Evolutionary conservation across 2,888 invertebrate species (phyloP), one percentile per base, ranked within the genome.

Genomic region (Aphidius colemani): DNA sequence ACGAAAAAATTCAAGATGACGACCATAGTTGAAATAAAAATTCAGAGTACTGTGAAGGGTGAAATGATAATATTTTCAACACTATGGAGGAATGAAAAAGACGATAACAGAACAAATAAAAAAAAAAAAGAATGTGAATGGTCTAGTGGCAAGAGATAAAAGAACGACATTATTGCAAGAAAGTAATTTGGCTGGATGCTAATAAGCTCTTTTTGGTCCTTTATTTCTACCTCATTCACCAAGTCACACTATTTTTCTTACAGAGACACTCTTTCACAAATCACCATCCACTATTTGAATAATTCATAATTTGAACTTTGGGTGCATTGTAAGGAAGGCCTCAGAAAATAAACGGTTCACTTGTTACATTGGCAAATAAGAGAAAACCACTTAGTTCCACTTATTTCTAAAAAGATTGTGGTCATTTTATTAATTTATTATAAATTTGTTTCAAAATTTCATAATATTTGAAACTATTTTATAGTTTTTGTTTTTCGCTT

Each of bases 161-260:
- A 72, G 72, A 71, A 73, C 67, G 72, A 73, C 72, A 72, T 76
- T 76, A 76, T 76, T 74, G 71, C 69, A 70, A 71, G 73, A 77
- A 75, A 75, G 77, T 77, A 78, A 78, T 77, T 77, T 77, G 73
- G 74, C 72, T 72, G 73, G 72, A 77, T 77, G 78, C 76, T 77
- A 78, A 76, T 77, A 77, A 74, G 73, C 72, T 69, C 68, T 63
- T 68, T 72, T 63, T 64, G 64, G 57, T 46, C 45, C 45, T 57
- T 45, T 57, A 30, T 45, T 57, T 55, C 51, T 59, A 66, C 64
- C 66, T 63, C 66, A 61, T 65, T 64, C 61, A 63, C 64, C 61
- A 39, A 57, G 39, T 53, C 55, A 53, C 51, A 45, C 53, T 62
- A 45, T 53, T 48, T 64, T 56, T 57, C 57, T 51, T 53, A 11